Percentiles rank a stretch among this genome's conserved stretches.
Evolutionary conservation across 2,797 vertebrate species (phyloP).

Genomic region (Chrysocyon brachyurus): DNA sequence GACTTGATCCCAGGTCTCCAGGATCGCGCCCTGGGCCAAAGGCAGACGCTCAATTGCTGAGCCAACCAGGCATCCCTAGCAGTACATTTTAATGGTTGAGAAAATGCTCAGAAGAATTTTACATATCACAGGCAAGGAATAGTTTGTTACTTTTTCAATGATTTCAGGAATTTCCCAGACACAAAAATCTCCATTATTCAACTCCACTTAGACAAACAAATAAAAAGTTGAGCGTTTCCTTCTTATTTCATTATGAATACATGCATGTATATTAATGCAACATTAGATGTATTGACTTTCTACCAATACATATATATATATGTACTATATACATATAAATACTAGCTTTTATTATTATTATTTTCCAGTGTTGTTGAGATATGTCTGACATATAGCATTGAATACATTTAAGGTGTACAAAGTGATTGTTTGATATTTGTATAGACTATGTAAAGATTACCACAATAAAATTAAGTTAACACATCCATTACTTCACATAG

Average conservation of each 20-base stretch:
- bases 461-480: not conserved
- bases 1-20: too few species aligned
- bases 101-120: slow-evolving; percentile 79
- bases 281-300: not conserved
- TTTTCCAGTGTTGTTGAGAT: not conserved
- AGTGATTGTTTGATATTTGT: not conserved
- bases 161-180: slow-evolving; percentile 77
- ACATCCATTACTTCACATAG: not conserved
- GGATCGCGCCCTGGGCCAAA: too few species aligned
- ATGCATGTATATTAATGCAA: not conserved
- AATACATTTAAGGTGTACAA: not conserved
- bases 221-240: not conserved
- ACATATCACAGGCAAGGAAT: slow-evolving; percentile 74
- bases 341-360: not conserved
- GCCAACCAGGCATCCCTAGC: not conserved
- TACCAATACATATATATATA: too few species aligned
- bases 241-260: not conserved
- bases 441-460: not conserved
- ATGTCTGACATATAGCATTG: not conserved
- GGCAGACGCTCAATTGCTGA: too few species aligned
- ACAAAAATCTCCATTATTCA: slow-evolving; percentile 79
- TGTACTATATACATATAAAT: not conserved
- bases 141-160: slow-evolving; percentile 82
- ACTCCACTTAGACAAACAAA: slow-evolving; percentile 65
- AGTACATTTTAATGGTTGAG: slow-evolving; percentile 78